Percentiles rank a stretch among this genome's conserved stretches.
Evolutionary conservation across 2,888 invertebrate genomes (phyloP).

Genomic region (Salticus scenicus): DNA sequence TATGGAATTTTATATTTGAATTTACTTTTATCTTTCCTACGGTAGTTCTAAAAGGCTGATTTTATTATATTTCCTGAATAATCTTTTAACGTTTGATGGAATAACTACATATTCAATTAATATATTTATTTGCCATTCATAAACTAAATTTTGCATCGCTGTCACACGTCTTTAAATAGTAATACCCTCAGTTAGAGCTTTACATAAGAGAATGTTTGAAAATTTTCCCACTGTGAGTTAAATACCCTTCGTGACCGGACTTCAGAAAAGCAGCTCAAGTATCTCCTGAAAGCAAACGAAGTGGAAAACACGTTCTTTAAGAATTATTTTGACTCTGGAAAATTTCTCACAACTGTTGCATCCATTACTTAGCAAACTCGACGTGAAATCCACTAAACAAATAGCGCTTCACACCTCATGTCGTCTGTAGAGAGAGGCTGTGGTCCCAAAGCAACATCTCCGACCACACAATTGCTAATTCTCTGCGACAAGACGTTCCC

Average conservation of each 20-base stretch:
- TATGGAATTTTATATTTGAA: too few relatives aligned
- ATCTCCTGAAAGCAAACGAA: neutral
- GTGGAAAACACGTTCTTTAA: neutral
- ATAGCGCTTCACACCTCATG: constrained; percentile 1
- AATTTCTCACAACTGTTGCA: neutral
- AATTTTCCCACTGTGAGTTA: neutral
- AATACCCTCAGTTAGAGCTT: too few relatives aligned
- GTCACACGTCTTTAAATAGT: too few relatives aligned
- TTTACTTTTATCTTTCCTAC: too few relatives aligned
- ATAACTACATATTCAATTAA: too few relatives aligned
- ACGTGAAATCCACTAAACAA: neutral
- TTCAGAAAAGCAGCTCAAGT: neutral
- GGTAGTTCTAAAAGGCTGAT: too few relatives aligned
- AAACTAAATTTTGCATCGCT: too few relatives aligned
- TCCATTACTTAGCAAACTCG: neutral
- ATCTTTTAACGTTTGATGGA: too few relatives aligned
- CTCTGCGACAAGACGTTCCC: constrained; percentile 20
- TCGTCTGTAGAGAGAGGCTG: too few relatives aligned
- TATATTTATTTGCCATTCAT: too few relatives aligned
- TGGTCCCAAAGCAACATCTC: neutral
- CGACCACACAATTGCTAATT: constrained; percentile 14
- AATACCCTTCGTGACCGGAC: constrained; percentile 11
- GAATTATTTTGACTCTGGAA: neutral
- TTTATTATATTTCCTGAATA: too few relatives aligned
- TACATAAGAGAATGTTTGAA: neutral